phyloP scores from a whole-genome alignment of 2,797 vertebrate species.

The Chanos chanos region DNA sequence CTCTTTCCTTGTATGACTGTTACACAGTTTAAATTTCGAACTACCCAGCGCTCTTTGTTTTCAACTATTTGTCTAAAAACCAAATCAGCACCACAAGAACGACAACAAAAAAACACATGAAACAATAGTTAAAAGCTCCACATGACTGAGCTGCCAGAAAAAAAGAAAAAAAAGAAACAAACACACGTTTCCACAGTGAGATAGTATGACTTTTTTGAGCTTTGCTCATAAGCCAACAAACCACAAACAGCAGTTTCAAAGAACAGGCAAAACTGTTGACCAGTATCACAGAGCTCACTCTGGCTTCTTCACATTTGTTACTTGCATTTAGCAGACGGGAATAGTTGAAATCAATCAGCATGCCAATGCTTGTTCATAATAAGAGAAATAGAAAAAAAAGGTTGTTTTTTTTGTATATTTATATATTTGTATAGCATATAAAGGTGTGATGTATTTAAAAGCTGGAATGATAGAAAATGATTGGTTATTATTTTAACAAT shows the following conservation, averaged over 20 bases:
- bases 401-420: constrained; percentile 65
- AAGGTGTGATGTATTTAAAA: constrained; percentile 66
- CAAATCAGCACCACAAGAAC: constrained; percentile 27
- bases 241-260: neutral
- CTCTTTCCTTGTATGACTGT: constrained; percentile 66
- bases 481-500: constrained; percentile 40
- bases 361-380: constrained; percentile 61
- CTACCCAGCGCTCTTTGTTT: constrained; percentile 49
- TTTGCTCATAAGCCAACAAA: constrained; percentile 17
- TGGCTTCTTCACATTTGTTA: constrained; percentile 11
- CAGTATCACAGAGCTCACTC: neutral
- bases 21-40: constrained; percentile 65
- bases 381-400: constrained; percentile 61
- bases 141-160: neutral
- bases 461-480: constrained; percentile 45
- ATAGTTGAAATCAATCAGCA: constrained; percentile 59
- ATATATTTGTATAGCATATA: constrained; percentile 76
- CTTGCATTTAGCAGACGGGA: constrained; percentile 41
- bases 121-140: neutral
- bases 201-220: constrained; percentile 31
- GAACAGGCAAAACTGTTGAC: constrained; percentile 9
- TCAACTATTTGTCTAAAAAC: constrained; percentile 48
- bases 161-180: neutral
- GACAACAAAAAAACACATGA: neutral
- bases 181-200: constrained; percentile 23